phyloP scores from a whole-genome alignment of 2,888 invertebrate genomes.

The Lycocerus yunnanus region DNA sequence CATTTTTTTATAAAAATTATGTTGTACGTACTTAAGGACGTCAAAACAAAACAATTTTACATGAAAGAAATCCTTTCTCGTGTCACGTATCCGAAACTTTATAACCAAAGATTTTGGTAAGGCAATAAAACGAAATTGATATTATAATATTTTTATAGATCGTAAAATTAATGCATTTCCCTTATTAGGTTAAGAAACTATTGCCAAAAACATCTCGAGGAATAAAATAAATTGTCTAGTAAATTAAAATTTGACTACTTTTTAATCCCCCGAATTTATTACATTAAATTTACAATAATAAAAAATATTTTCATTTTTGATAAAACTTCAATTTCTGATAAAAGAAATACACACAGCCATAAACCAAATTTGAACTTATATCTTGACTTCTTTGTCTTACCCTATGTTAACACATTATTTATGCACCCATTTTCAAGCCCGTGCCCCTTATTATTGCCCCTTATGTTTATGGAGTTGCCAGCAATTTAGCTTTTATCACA shows the following conservation, averaged over 20 bases:
- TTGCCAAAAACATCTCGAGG: neutral
- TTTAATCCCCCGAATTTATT: neutral
- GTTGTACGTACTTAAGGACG: neutral
- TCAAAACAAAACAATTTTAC: too few species aligned
- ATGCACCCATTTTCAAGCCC: neutral
- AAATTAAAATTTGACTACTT: neutral
- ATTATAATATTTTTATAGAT: neutral
- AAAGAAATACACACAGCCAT: neutral
- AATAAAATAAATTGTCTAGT: neutral
- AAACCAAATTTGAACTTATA: neutral
- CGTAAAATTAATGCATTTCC: neutral
- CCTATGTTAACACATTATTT: neutral
- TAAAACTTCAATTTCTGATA: neutral
- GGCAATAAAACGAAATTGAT: neutral
- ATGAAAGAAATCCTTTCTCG: too few species aligned
- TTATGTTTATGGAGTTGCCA: neutral
- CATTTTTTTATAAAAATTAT: neutral
- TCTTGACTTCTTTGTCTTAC: neutral
- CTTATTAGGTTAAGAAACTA: neutral
- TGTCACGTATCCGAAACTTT: too few species aligned
- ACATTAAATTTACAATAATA: too few species aligned
- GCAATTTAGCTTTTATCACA: neutral
- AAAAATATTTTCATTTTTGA: neutral
- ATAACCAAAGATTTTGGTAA: too few species aligned
- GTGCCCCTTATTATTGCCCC: neutral